Evolutionary conservation across 2,797 vertebrate genomes (phyloP).

Genomic region (Spinibarbus caldwelli): DNA sequence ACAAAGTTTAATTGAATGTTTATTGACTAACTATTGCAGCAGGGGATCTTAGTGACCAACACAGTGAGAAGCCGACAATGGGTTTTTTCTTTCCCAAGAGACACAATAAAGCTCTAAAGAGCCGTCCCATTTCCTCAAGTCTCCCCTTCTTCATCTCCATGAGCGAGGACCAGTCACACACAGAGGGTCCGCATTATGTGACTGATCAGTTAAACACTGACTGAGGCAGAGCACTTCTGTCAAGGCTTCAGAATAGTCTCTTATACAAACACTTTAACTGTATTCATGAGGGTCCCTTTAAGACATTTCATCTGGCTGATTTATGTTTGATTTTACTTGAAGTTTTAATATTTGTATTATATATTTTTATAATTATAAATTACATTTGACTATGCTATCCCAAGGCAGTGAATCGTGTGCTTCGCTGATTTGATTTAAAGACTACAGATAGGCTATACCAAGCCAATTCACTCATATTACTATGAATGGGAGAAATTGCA

Average conservation of each 20-base stretch:
- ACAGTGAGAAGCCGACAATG: neutral
- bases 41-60: conserved; percentile 12
- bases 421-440: neutral
- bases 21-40: conserved; percentile 12
- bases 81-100: neutral
- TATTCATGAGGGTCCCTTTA: conserved; percentile 12
- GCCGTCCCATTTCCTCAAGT: neutral
- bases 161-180: neutral
- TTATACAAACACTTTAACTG: neutral
- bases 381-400: too few species aligned
- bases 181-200: conserved; percentile 26
- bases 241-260: neutral
- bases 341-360: too few species aligned
- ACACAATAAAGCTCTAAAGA: conserved; percentile 29
- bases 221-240: conserved; percentile 13
- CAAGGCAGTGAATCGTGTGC: neutral
- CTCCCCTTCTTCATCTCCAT: neutral
- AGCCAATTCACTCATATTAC: too few species aligned
- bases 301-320: neutral
- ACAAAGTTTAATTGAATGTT: conserved; percentile 26
- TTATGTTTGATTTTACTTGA: neutral
- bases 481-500: too few species aligned
- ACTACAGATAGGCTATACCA: too few species aligned
- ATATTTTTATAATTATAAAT: too few species aligned
- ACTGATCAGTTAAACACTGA: conserved; percentile 42